phyloP scores from a whole-genome alignment of 2,113 vertebrate genomes.

The Bufo gargarizans region DNA sequence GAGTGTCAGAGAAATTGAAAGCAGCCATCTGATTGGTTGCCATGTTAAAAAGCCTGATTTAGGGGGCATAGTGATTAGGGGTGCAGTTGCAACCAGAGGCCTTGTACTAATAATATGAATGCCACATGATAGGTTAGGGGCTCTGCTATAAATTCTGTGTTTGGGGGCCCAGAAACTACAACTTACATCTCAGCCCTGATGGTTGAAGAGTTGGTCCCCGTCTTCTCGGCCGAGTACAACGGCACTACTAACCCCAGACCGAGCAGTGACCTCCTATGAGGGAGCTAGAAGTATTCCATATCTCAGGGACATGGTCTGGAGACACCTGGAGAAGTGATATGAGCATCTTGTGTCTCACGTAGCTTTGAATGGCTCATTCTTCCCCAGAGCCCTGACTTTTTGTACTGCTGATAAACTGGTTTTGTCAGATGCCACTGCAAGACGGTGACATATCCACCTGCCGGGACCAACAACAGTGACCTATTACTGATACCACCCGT shows the following conservation, averaged over 20 bases:
- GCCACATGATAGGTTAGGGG: too few species aligned
- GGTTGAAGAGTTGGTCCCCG: neutral
- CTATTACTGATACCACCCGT: neutral
- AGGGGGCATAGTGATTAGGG: too few species aligned
- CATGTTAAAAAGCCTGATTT: too few species aligned
- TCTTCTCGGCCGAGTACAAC: neutral
- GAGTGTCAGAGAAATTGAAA: too few species aligned
- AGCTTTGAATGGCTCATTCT: neutral
- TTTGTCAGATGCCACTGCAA: slow-evolving; percentile 14
- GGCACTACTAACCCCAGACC: too few species aligned
- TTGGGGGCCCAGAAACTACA: neutral
- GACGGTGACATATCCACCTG: slow-evolving; percentile 10
- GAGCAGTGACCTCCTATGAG: neutral
- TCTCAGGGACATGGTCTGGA: neutral
- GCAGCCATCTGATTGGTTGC: too few species aligned
- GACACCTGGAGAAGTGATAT: neutral
- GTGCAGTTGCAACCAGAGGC: too few species aligned
- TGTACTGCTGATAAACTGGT: neutral
- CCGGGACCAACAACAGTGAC: neutral
- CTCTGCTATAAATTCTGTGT: too few species aligned
- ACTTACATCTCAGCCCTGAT: neutral
- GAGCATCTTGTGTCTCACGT: neutral
- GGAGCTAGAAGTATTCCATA: neutral
- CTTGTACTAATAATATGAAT: too few species aligned
- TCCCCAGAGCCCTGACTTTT: slow-evolving; percentile 7